Percentiles rank a stretch among this genome's conserved stretches.
Conservation (phyloP, 2,797 vertebrate genomes). For the Micrastur ruficollis region DNA sequence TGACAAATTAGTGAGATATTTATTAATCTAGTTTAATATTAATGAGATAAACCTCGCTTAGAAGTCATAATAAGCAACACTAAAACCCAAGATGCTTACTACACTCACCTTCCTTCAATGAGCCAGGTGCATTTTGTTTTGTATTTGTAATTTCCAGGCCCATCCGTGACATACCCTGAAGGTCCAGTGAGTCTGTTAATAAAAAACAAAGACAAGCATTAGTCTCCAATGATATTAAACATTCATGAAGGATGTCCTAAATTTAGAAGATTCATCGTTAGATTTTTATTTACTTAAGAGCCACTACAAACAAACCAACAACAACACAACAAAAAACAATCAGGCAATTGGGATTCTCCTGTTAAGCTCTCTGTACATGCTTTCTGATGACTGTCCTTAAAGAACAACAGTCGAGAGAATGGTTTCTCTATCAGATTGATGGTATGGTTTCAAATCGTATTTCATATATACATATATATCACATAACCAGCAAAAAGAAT, state of each 20-base stretch:
- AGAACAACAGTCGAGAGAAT: neutral
- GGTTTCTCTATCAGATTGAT: neutral
- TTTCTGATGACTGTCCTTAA: no score
- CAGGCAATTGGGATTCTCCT: neutral
- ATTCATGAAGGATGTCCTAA: neutral
- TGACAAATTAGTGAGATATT: no score
- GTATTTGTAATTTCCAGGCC: slow-evolving; percentile 97
- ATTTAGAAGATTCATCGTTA: neutral
- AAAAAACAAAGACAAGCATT: neutral
- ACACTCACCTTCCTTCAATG: slow-evolving; percentile 92
- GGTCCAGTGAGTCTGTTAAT: slow-evolving; percentile 86
- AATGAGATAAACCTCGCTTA: neutral
- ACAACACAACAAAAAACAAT: neutral
- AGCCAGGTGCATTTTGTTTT: slow-evolving; percentile 99
- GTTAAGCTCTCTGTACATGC: neutral
- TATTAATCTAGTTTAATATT: no score
- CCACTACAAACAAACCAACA: neutral
- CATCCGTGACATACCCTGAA: slow-evolving; percentile 90
- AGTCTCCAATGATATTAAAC: neutral
- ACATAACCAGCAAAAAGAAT: neutral
- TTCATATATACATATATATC: neutral
- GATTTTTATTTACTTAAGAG: neutral
- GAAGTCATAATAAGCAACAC: neutral
- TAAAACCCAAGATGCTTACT: neutral
- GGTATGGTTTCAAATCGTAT: neutral